phyloP scores from a whole-genome alignment of 2,113 vertebrate genomes.

The Sinocyclocheilus grahami region DNA sequence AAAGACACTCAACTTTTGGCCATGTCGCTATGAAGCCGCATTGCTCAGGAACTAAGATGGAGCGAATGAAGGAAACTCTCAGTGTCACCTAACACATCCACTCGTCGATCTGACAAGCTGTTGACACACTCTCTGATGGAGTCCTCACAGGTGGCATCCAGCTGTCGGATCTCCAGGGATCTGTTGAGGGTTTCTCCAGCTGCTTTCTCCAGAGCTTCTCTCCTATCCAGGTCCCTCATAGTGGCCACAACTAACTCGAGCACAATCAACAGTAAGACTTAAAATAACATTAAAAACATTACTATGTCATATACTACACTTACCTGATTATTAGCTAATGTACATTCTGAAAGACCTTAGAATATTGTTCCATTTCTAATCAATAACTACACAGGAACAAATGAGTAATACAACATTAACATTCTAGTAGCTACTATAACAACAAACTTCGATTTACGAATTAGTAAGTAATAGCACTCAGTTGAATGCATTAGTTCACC shows the following conservation, averaged over 20 bases:
- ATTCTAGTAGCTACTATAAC: no score
- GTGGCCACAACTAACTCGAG: conserved; percentile 73
- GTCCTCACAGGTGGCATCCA: conserved; percentile 73
- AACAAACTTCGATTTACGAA: no score
- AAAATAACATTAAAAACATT: no score
- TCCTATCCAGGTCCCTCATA: conserved; percentile 73
- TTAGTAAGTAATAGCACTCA: no score
- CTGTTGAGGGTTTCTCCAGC: conserved; percentile 68
- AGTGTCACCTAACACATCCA: conserved; percentile 65
- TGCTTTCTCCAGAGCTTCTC: conserved; percentile 67
- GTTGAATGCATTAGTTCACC: no score
- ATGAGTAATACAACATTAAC: no score
- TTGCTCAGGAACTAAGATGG: not conserved
- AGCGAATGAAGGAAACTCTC: not conserved
- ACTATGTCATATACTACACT: not conserved
- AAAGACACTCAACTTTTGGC: not conserved
- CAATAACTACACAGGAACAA: no score
- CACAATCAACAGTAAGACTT: conserved; percentile 31
- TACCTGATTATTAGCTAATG: not conserved
- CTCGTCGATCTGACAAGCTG: conserved; percentile 70
- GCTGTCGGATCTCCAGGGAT: conserved; percentile 74
- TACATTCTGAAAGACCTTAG: no score
- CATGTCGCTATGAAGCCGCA: not conserved
- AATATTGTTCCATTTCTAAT: no score
- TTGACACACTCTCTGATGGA: conserved; percentile 77